Evolutionary conservation across 2,113 vertebrate species (phyloP).

Genomic region (Paramisgurnus dabryanus): DNA sequence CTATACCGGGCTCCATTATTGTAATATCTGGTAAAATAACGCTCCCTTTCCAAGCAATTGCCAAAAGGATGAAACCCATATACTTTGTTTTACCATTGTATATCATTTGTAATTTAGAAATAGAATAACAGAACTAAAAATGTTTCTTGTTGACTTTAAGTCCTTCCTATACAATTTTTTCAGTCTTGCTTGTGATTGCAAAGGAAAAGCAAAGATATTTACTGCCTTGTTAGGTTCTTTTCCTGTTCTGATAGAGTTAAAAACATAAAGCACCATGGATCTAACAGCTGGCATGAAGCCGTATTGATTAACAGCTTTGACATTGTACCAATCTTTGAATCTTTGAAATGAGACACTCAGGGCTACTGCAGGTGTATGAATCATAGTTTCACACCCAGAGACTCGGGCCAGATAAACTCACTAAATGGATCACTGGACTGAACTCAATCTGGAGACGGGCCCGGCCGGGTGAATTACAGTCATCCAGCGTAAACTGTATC

Average conservation of each 20-base stretch:
- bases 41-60: too few species aligned
- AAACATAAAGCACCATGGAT: constrained; percentile 26
- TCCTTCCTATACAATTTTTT: neutral
- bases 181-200: neutral
- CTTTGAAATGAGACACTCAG: neutral
- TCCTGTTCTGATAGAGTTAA: neutral
- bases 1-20: too few species aligned
- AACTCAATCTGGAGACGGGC: constrained; percentile 88
- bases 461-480: constrained; percentile 88
- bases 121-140: too few species aligned
- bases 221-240: neutral
- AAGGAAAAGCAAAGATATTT: constrained; percentile 3
- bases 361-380: constrained; percentile 10
- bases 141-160: neutral
- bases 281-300: neutral
- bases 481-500: constrained; percentile 95
- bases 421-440: constrained; percentile 97
- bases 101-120: too few species aligned
- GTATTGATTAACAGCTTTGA: constrained; percentile 22
- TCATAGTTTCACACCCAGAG: neutral
- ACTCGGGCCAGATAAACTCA: constrained; percentile 71
- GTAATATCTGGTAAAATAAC: too few species aligned
- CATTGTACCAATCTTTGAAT: neutral
- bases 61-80: too few species aligned
- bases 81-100: too few species aligned